These are phyloP conservation scores for Dolichopus griseipennis DNA, from an alignment of 2,888 invertebrate genomes.

Conservation along the genomic window DNA sequence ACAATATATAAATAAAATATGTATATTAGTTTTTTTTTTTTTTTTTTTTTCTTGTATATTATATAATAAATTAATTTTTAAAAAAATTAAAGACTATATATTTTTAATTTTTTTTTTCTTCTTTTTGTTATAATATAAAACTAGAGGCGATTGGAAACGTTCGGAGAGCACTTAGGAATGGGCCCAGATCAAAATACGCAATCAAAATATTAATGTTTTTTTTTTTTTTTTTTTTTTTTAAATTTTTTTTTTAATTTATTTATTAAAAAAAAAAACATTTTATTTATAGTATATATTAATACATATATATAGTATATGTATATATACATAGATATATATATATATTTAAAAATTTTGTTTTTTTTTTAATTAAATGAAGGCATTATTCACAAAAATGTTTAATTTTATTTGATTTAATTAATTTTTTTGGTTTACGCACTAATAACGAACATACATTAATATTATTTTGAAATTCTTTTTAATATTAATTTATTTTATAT, in stretches of 20 bases:
- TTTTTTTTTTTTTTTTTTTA: background rate
- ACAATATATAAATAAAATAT: too few relatives aligned
- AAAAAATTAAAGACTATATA: too few relatives aligned
- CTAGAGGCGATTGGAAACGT: slow-evolving; percentile 38
- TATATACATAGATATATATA: too few relatives aligned
- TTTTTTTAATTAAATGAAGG: background rate
- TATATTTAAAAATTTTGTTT: background rate
- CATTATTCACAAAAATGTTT: background rate
- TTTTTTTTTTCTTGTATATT: too few relatives aligned
- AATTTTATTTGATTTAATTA: background rate
- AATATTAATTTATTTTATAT: too few relatives aligned
- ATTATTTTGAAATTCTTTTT: too few relatives aligned
- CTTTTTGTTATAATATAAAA: slow-evolving; percentile 16
- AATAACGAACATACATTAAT: too few relatives aligned
- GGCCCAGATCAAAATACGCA: slow-evolving; percentile 33
- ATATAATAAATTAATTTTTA: too few relatives aligned
- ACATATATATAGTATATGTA: too few relatives aligned
- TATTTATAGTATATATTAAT: too few relatives aligned
- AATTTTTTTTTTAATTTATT: background rate
- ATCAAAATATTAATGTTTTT: background rate
- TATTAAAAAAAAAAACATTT: background rate
- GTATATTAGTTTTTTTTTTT: too few relatives aligned
- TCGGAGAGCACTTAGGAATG: slow-evolving; percentile 40
- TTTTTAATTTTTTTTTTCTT: background rate
- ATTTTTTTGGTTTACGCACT: too few relatives aligned